Conservation (phyloP, 1,140 invertebrate species). For the Ephestia elutella region DNA sequence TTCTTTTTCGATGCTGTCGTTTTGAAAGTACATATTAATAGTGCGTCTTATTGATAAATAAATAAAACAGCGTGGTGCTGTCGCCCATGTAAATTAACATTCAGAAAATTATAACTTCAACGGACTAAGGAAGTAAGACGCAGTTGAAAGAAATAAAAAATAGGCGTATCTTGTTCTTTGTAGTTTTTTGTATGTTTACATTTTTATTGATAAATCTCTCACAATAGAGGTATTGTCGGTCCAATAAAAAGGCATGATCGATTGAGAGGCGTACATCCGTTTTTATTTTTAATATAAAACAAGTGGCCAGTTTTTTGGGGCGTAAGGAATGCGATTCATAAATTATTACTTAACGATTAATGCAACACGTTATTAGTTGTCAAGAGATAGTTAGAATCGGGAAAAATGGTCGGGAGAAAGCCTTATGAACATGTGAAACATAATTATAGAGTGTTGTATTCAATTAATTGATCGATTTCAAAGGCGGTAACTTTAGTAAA, state of each 20-base stretch:
- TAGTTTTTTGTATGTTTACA: slow-evolving; percentile 43
- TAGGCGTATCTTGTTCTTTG: slow-evolving; percentile 12
- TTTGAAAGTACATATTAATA: slow-evolving; percentile 9
- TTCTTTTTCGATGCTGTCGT: slow-evolving; percentile 5
- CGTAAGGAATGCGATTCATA: slow-evolving; percentile 58
- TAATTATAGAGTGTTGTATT: slow-evolving; percentile 31
- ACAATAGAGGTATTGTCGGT: slow-evolving; percentile 41
- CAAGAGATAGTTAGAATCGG: slow-evolving; percentile 25
- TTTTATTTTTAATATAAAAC: slow-evolving; percentile 18
- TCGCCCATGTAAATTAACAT: slow-evolving; percentile 10
- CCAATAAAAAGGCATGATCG: slow-evolving; percentile 57
- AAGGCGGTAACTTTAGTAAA: neutral
- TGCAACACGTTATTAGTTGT: slow-evolving; percentile 50
- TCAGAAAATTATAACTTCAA: slow-evolving; percentile 9
- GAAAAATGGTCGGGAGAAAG: slow-evolving; percentile 17
- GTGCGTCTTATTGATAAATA: slow-evolving; percentile 6
- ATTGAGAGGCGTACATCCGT: slow-evolving; percentile 50
- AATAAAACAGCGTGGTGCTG: slow-evolving; percentile 8
- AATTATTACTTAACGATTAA: slow-evolving; percentile 56
- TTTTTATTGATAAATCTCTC: slow-evolving; percentile 48
- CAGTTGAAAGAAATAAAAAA: slow-evolving; percentile 5
- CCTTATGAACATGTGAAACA: slow-evolving; percentile 23
- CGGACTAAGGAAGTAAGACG: slow-evolving; percentile 5
- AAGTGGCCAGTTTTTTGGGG: slow-evolving; percentile 38
- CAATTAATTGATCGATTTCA: slow-evolving; percentile 24